These are phyloP conservation scores for Anthopleura xanthogrammica DNA, from an alignment of 92 coral and sea anemone genomes.

Conservation along the genomic window DNA sequence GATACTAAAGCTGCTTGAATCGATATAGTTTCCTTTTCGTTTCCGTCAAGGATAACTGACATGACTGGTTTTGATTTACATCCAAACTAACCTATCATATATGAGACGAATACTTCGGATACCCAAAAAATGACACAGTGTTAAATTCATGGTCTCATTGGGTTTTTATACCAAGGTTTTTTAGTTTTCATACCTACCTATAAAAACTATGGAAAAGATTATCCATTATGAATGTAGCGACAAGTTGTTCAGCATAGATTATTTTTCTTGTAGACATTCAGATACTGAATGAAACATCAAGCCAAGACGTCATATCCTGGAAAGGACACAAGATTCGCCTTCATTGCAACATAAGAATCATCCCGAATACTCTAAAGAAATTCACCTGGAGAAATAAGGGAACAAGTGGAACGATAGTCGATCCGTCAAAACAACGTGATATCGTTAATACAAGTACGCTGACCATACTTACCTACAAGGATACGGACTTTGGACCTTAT, in stretches of 20 bases:
- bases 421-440: conserved; percentile 14
- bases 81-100: no score
- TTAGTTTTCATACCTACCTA: no score
- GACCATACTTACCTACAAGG: conserved; percentile 26
- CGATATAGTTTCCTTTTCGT: no score
- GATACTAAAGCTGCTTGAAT: no score
- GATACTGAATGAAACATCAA: conserved; percentile 28
- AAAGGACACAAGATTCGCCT: conserved; percentile 33
- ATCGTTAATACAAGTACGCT: conserved; percentile 6
- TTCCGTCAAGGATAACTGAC: no score
- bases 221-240: no score
- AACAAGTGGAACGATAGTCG: conserved; percentile 15
- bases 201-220: no score
- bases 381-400: conserved; percentile 36
- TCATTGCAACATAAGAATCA: conserved; percentile 21
- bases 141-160: no score
- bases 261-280: conserved; percentile 22
- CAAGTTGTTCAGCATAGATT: not conserved
- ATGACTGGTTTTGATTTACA: no score
- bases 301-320: conserved; percentile 36
- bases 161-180: no score
- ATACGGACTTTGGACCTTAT: conserved; percentile 51
- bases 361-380: not conserved
- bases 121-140: no score
- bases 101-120: no score